Base-by-base conservation (phyloP, 2,113 vertebrate species). In the Festucalex cinctus region DNA sequence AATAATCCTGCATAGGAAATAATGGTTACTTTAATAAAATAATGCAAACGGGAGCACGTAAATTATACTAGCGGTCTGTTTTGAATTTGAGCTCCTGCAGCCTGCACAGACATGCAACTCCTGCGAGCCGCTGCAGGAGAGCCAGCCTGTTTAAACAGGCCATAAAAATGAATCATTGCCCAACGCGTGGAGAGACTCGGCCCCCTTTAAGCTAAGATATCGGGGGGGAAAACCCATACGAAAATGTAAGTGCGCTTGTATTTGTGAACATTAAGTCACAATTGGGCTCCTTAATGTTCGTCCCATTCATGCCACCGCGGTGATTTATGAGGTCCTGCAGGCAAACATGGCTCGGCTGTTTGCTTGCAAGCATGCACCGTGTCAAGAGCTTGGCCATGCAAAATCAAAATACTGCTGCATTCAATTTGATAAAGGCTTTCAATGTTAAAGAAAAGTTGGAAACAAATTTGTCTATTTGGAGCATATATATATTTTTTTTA, bases 111-210 rank as follows among this genome's bases (percentile, higher is more conserved):
- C 62, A 80, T 86, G 83, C 92, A 88, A 88, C 76, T 81, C 41
- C 60, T 64, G 58, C 19, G 3, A 59, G 28, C 32, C 57, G 32
- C 8, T 20, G 57, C 19, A 59, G 51, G 51, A 54, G 16, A 10
- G 59, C 5, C 10, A 20, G 63, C 63, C 44, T 48, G 63, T 65
- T 65, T 65, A 65, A 95, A 94, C 91, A 94, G 85, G 93, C 95
- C 93, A 95, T 98, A 96, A 98, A 97, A 95, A 95, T 95, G 94
- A 98, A 92, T 96, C 95, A 97, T 95, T 92, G 90, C 93, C 93
- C 89, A 94, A 92, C 90, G 91, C 93, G 92, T 89, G 93, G 92
- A 91, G 90, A 90, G 91, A 92, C 92, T 92, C 91, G 83, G 91
- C 90, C 79, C 80, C 91, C 88, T 93, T 94, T 93, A 91, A 93